Evolutionary conservation across 1,140 invertebrate genomes (phyloP), one percentile per base, ranked within the genome.

Genomic region (Caenorhabditis remanei): DNA sequence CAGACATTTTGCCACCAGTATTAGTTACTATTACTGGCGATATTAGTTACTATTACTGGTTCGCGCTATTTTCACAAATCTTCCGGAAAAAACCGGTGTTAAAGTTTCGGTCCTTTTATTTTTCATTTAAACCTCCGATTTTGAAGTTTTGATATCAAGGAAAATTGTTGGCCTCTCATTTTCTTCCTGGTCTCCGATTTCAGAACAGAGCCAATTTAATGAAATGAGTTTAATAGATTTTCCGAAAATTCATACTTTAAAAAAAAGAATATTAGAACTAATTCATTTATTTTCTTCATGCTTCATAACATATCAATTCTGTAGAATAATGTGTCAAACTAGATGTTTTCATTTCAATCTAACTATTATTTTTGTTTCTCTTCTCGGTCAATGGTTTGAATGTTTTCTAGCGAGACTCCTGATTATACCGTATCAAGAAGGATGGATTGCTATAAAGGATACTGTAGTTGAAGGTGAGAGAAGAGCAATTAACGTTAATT

Each of bases 351-450:
- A 63, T 63, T 63, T 63, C 9, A 63, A 63, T 63, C 14, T 63
- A 9, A 63, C 19, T 13, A 63, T 63, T 13, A 40, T 63, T 40
- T 40, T 24, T 32, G 61, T 63, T 63, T 63, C 61, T 9, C 8
- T 63, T 8, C 11, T 63, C 8, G 24, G 61, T 0, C 61, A 63
- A 63, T 63, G 61, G 61, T 63, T 63, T 24, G 61, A 63, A 14
- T 63, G 61, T 63, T 21, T 63, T 13, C 19, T 63, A 13, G 61
- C 61, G 13, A 24, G 61, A 63, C 8, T 63, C 11, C 61, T 63
- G 9, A 63, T 63, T 40, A 63, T 63, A 63, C 61, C 61, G 61
- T 63, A 63, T 11, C 61, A 63, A 63, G 61, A 63, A 32, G 61
- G 61, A 63, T 63, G 61, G 61, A 63, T 63, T 32, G 21, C 61